Evolutionary conservation across 2,113 vertebrate species (phyloP), one percentile per base, ranked within the genome.

Genomic region (Nyctibius bracteatus): DNA sequence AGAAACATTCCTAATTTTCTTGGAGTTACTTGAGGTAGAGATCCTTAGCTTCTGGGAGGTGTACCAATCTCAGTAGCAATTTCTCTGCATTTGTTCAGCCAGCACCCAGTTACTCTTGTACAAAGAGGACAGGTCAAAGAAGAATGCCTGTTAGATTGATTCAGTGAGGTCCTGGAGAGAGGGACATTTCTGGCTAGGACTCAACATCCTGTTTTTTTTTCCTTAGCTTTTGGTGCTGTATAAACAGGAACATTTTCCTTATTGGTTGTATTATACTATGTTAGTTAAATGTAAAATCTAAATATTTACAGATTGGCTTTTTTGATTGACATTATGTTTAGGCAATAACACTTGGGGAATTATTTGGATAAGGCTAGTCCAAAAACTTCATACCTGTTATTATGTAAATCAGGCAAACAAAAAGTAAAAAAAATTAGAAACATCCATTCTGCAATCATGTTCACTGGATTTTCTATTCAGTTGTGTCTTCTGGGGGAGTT

Each of bases 401-500:
- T 78, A 55, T 46, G 30, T 44, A 41, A 73, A 73, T 49, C 19
- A 27, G 12, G 33, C 8, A 51, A 84, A 30, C 14, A 58, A 75
- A 94, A 79, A 49, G 19, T 21, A 71, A 44, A 10, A n/a, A 46
- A 68, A 44, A 52, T 61, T 35, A 51, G 43, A 68, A 57, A 28
- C 3, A 3, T 11, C 5, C 8, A 5, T 59, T 77, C 43, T 82
- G 35, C 35, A 41, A 2, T 80, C 24, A 13, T 0, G 0, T 75
- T 67, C 16, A 11, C 28, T 81, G 61, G 16, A 57, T 94, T 85
- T 81, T 89, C 61, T 85, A 12, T 79, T 91, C 21, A 81, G 0
- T 79, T 85, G 21, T 68, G 39, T 47, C 44, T 82, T 90, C 63
- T 73, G 46, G 21, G 37, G 41, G 21, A 81, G 10, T 70, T 35